Evolutionary conservation across 2,888 invertebrate species (phyloP), one percentile per base, ranked within the genome.

Genomic region (Asteroscopus sphinx): DNA sequence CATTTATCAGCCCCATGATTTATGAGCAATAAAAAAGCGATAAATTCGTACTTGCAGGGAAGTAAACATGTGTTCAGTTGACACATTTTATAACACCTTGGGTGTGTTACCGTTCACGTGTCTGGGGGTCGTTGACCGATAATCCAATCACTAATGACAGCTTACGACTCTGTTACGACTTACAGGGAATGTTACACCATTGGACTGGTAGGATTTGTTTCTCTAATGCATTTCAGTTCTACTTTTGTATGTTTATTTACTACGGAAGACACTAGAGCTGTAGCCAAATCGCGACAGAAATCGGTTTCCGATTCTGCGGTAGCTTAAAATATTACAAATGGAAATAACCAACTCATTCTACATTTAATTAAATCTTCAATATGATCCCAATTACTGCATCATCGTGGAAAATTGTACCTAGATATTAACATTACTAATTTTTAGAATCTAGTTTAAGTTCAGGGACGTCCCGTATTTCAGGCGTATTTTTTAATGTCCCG

Each of bases 121-220:
- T 68, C 63, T 54, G 58, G 53, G 68, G 83, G 80, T 85, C 82
- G 64, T 61, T 72, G 84, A 76, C 84, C 85, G 87, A 88, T 89
- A 89, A 89, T 88, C 87, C 80, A 77, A 83, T 83, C 79, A 79
- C 73, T 62, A 77, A 70, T 68, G 74, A 65, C 73, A 73, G 68
- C 72, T 59, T 75, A 77, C 62, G 33, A 54, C 45, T 65, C 46
- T 53, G 62, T 65, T 68, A 62, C 73, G 56, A 71, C 74, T 58
- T 62, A 58, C 39, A 41, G 57, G 69, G 60, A 73, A 69, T 60
- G 61, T 64, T 57, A 53, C 48, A 58, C 45, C 49, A 59, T 63
- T 42, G 47, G 51, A 42, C 37, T 63, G 51, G 33, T 68, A 33
- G 40, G 53, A 56, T 63, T 53, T 36, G 40, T 51, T 59, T 53